phyloP scores from a whole-genome alignment of 2,888 invertebrate genomes.

The Hirtodrosophila cameraria region DNA sequence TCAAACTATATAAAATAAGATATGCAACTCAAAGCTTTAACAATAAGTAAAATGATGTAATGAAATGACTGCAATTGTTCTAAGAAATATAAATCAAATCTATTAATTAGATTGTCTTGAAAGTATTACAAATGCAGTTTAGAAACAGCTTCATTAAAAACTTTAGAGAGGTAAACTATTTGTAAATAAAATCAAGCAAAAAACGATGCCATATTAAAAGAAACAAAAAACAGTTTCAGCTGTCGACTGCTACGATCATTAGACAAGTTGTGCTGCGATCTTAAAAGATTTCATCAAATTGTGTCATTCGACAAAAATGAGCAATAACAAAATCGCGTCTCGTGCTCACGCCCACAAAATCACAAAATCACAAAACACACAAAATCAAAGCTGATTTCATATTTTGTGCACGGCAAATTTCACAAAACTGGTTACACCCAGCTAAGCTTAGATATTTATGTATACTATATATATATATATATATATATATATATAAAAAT shows the following conservation, averaged over 20 bases:
- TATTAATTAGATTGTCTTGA: no score
- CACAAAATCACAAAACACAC: no score
- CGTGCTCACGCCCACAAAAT: constrained; percentile 71
- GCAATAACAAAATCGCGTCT: constrained; percentile 35
- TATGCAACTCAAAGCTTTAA: no score
- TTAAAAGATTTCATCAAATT: constrained; percentile 58
- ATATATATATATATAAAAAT: constrained; percentile 6
- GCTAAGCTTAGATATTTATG: constrained; percentile 21
- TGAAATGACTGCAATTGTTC: no score
- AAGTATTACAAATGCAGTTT: neutral
- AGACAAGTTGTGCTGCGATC: constrained; percentile 29
- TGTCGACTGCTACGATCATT: constrained; percentile 30
- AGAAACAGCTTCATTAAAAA: constrained; percentile 21
- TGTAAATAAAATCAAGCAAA: constrained; percentile 2
- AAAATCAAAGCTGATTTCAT: constrained; percentile 65
- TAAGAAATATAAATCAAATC: no score
- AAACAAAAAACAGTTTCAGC: constrained; percentile 1
- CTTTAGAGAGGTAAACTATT: constrained; percentile 14
- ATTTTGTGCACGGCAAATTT: constrained; percentile 39
- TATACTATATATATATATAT: constrained; percentile 10
- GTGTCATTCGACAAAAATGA: constrained; percentile 64
- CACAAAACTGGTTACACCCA: constrained; percentile 67
- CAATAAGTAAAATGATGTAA: no score
- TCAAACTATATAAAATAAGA: no score
- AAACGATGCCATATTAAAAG: neutral